These are phyloP conservation scores for Tauraco erythrolophus DNA, from an alignment of 2,113 vertebrate genomes.

Conservation along the genomic window DNA sequence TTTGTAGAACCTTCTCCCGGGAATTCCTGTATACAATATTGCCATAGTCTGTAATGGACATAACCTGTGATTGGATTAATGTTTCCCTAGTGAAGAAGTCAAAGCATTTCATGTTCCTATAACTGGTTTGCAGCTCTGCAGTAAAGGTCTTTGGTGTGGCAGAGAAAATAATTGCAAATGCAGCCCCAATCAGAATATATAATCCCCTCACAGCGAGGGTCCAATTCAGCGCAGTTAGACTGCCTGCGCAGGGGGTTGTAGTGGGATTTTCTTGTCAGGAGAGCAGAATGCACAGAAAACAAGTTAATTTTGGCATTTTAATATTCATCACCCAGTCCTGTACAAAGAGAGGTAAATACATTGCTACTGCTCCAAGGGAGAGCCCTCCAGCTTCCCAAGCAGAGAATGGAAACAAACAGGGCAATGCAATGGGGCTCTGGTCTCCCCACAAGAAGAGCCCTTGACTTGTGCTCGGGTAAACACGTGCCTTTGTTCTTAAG, in stretches of 20 bases:
- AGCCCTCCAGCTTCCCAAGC: not conserved
- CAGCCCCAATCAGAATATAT: conserved; percentile 56
- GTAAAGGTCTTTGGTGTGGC: conserved; percentile 61
- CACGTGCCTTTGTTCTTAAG: not conserved
- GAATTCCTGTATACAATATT: conserved; percentile 74
- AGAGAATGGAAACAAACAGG: not conserved
- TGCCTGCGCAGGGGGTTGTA: not conserved
- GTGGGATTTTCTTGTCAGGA: conserved; percentile 48
- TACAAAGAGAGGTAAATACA: not conserved
- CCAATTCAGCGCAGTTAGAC: not conserved
- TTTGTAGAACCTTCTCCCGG: conserved; percentile 66
- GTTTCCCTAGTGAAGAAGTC: conserved; percentile 71
- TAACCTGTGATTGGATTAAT: conserved; percentile 76
- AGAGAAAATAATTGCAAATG: conserved; percentile 65
- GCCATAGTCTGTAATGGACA: conserved; percentile 72
- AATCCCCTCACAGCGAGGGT: conserved; percentile 50
- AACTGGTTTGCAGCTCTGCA: conserved; percentile 67
- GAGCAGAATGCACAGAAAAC: conserved; percentile 34
- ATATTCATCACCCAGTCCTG: not conserved
- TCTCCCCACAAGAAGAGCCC: not conserved
- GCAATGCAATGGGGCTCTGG: not conserved
- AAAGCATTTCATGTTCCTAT: conserved; percentile 71
- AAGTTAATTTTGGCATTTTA: conserved; percentile 38
- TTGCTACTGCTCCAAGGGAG: not conserved
- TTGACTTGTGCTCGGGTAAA: not conserved